These are phyloP conservation scores for Drosophila sp. DNA, from an alignment of 1,140 invertebrate genomes.

Conservation along the genomic window DNA sequence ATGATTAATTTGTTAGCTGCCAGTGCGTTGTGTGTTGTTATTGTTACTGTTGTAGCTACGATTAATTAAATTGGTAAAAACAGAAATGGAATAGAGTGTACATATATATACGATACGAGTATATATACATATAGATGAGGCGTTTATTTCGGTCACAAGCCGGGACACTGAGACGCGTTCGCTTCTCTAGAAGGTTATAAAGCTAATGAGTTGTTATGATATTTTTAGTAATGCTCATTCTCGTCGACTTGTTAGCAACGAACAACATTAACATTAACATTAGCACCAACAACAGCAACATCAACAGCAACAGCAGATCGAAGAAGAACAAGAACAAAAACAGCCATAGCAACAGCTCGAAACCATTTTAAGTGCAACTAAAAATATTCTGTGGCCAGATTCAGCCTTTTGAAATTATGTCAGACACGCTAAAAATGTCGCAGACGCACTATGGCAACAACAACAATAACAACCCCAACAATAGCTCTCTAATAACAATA, in stretches of 20 bases:
- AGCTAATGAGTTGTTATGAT: constrained; percentile 25
- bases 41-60: constrained; percentile 25
- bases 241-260: constrained; percentile 31
- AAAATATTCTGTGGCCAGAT: constrained; percentile 64
- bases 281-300: constrained; percentile 7
- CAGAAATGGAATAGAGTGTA: constrained; percentile 22
- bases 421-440: constrained; percentile 33
- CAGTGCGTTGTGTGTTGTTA: constrained; percentile 16
- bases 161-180: constrained; percentile 5
- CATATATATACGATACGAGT: constrained; percentile 25
- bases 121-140: constrained; percentile 46
- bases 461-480: constrained; percentile 7
- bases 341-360: constrained; percentile 10
- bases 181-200: constrained; percentile 9
- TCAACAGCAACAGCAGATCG: no score
- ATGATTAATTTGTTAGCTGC: constrained; percentile 70
- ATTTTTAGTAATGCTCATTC: constrained; percentile 51
- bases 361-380: constrained; percentile 64
- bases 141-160: constrained; percentile 54
- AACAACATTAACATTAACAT: constrained; percentile 4
- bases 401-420: constrained; percentile 55
- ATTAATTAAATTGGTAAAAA: constrained; percentile 69
- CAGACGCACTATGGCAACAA: constrained; percentile 31
- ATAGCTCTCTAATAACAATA: not conserved
- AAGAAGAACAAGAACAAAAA: constrained; percentile 6